Conservation (phyloP, 1,140 invertebrate genomes). For the Pseudobourletiella spinata region DNA sequence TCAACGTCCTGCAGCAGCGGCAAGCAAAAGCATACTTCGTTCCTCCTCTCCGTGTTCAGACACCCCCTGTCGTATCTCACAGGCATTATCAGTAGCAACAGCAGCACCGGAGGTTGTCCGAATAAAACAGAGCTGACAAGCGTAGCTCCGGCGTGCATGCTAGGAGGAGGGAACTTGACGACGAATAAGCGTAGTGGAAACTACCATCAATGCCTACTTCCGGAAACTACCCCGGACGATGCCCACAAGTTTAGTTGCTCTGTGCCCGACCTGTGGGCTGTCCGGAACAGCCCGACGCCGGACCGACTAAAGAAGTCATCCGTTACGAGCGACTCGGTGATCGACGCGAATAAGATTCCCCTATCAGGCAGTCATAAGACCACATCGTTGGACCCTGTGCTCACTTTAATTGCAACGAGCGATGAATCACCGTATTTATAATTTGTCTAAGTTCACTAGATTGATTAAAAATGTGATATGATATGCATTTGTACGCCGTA, state of each 20-base stretch:
- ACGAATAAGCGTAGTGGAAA: not conserved
- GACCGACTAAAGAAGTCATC: slow-evolving; percentile 19
- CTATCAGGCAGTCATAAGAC: not conserved
- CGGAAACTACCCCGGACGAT: not conserved
- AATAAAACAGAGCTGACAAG: not conserved
- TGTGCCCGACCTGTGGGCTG: slow-evolving; percentile 26
- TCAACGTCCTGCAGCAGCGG: not conserved
- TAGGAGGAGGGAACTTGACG: not conserved
- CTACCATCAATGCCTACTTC: not conserved
- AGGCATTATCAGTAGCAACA: slow-evolving; percentile 4
- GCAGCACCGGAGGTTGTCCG: not conserved
- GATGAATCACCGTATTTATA: slow-evolving; percentile 19
- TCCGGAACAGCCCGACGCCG: slow-evolving; percentile 14
- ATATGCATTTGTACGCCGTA: too few species aligned
- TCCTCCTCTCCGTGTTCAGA: slow-evolving; percentile 16
- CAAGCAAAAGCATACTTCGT: slow-evolving; percentile 8
- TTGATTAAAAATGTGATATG: too few species aligned
- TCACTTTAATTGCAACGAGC: slow-evolving; percentile 23
- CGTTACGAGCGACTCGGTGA: slow-evolving; percentile 16
- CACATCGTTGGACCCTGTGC: slow-evolving; percentile 7
- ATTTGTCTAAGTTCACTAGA: too few species aligned
- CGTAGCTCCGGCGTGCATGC: not conserved
- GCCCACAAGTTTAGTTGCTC: slow-evolving; percentile 19
- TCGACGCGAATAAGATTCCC: slow-evolving; percentile 4
- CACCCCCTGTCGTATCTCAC: slow-evolving; percentile 17